A percentile compares a stretch with the other conserved stretches of the same genome.
phyloP scores from a whole-genome alignment of 2,797 vertebrate species.

The Eidolon dupreanum region DNA sequence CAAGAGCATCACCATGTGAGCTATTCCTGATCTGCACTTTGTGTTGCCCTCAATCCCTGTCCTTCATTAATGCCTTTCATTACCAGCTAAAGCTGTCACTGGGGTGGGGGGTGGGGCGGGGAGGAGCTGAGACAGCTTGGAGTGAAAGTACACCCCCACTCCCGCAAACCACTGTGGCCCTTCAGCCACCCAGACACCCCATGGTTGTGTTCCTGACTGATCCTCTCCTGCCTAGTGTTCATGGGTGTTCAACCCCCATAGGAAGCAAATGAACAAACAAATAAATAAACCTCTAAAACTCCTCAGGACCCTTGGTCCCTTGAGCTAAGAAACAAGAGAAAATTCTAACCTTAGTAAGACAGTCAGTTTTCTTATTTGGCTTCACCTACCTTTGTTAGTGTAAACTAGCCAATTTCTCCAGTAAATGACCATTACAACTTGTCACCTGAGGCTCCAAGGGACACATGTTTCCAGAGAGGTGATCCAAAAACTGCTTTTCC shows the following conservation, averaged over 20 bases:
- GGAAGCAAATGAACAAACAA: not conserved
- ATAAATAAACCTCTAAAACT: not conserved
- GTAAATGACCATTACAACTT: not conserved
- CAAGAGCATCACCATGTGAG: conserved; percentile 72
- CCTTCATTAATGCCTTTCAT: not conserved
- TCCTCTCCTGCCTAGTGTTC: not conserved
- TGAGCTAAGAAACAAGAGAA: not conserved
- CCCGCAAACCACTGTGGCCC: not conserved
- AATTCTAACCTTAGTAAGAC: not conserved
- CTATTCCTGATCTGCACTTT: conserved; percentile 61
- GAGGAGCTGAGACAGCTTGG: not conserved
- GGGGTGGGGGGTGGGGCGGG: not conserved
- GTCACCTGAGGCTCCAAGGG: not conserved
- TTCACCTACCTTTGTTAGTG: not conserved
- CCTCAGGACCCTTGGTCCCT: not conserved
- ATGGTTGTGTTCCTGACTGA: not conserved
- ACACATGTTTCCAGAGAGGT: not conserved
- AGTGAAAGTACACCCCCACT: not conserved
- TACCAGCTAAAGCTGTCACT: not conserved
- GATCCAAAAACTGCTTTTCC: not conserved
- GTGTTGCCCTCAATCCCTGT: not conserved
- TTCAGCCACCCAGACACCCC: not conserved
- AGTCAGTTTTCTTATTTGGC: not conserved
- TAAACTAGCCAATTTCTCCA: not conserved
- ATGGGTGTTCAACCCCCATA: not conserved